Evolutionary conservation across 2,797 vertebrate species (phyloP), one percentile per base, ranked within the genome.

Genomic region (Cryptoblepharus egeriae): DNA sequence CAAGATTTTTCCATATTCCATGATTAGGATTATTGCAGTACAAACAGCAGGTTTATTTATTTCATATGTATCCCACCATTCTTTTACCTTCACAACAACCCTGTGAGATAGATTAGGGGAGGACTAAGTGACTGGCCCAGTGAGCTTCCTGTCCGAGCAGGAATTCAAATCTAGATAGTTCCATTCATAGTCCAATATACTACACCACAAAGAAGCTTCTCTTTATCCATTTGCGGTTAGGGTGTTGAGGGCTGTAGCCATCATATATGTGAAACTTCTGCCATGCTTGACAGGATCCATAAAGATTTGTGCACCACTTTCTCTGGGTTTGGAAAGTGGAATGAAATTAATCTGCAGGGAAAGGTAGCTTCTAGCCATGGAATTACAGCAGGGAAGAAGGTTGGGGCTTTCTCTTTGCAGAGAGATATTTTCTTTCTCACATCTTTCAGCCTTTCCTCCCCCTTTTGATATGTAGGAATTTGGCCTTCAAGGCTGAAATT

Each of bases 401-500:
- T 2, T 39, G 60, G 30, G 5, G 32, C 8, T 45, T 45, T 78
- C 64, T 73, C 15, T 37, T 24, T 24, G 61, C 52, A 60, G 68
- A 37, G 32, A 67, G 52, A 49, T 68, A 65, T 60, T 77, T 70
- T 74, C 61, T 61, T 68, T 68, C 76, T 75, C 77, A 84, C 82
- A 84, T 68, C 67, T 45, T 20, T 22, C 42, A 71, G 30, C 67
- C 75, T 75, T 11, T 24, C 67, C 22, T 39, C 37, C 58, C 15
- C 60, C 65, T 39, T 65, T 58, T 79, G 77, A 75, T 84, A 84
- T 84, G 82, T 77, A 84, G 82, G 77, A 84, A 84, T 84, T 74
- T 79, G 82, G 82, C 82, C 82, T 79, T 84, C 77, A 49, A 79
- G 82, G 82, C 76, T 74, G 55, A 79, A 79, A 79, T 79, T 79